Evolutionary conservation across 2,797 vertebrate genomes (phyloP).

Genomic region (Alectoris magna): DNA sequence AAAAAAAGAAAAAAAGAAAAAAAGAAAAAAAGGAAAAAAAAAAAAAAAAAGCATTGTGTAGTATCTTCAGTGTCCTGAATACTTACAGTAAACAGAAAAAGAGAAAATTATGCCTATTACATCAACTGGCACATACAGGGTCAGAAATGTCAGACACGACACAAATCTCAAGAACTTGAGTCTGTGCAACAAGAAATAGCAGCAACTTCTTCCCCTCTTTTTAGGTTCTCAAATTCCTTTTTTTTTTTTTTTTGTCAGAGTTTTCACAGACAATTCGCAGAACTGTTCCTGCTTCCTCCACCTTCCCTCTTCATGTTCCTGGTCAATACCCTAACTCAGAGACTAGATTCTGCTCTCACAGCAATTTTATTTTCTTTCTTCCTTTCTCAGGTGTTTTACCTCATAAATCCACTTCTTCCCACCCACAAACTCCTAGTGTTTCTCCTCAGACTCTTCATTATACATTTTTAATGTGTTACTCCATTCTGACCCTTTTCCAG

Average conservation of each 20-base stretch:
- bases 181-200: not conserved
- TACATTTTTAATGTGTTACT: not conserved
- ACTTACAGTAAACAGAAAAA: not conserved
- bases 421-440: not conserved
- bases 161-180: not conserved
- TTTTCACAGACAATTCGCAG: not conserved
- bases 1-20: not conserved
- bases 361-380: not conserved
- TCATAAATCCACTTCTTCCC: not conserved
- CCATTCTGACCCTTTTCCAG: not conserved
- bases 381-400: not conserved
- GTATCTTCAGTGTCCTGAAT: not conserved
- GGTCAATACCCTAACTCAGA: accelerated
- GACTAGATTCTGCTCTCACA: not conserved
- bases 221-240: not conserved
- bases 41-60: not conserved
- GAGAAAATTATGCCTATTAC: not conserved
- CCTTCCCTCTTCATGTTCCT: not conserved
- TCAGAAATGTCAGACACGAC: not conserved
- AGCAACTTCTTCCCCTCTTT: not conserved
- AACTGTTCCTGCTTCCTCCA: not conserved
- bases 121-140: not conserved
- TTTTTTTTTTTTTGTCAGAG: not conserved
- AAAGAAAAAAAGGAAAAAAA: not conserved
- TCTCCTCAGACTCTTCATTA: not conserved